Conservation (phyloP, 2,888 invertebrate species). For the Ligdia adustata region DNA sequence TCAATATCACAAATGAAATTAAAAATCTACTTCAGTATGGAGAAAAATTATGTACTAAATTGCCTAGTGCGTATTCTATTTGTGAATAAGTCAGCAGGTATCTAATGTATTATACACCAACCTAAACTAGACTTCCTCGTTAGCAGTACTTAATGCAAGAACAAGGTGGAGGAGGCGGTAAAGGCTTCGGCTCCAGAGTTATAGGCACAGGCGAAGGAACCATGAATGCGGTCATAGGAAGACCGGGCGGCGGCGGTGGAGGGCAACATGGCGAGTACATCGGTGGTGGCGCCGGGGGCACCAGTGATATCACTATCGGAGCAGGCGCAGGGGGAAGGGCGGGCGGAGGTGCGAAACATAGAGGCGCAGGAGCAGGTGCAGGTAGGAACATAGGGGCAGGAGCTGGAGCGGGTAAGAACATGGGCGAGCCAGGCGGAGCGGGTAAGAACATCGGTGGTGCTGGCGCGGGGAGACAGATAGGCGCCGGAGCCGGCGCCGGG, state of each 20-base stretch:
- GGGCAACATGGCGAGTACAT: conserved; percentile 37
- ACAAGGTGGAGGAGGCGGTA: conserved; percentile 41
- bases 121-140: too few relatives aligned
- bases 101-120: too few relatives aligned
- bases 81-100: too few relatives aligned
- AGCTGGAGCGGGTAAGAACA: conserved; percentile 25
- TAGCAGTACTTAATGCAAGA: too few relatives aligned
- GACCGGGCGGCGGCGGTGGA: conserved; percentile 51
- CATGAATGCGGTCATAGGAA: conserved; percentile 72
- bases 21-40: too few relatives aligned
- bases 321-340: conserved; percentile 39
- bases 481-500: conserved; percentile 24
- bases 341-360: neutral
- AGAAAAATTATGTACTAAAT: too few relatives aligned
- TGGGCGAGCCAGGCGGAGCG: conserved; percentile 17
- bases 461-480: conserved; percentile 7
- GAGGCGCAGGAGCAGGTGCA: conserved; percentile 1
- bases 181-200: conserved; percentile 65
- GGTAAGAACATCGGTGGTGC: conserved; percentile 16
- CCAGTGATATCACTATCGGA: conserved; percentile 46
- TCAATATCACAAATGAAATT: too few relatives aligned
- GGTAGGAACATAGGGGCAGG: conserved; percentile 7
- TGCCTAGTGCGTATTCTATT: too few relatives aligned
- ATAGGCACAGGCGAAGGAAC: conserved; percentile 67
- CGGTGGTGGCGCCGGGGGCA: conserved; percentile 61